Conservation (phyloP, 2,888 invertebrate genomes). For the Melieria omissa region DNA sequence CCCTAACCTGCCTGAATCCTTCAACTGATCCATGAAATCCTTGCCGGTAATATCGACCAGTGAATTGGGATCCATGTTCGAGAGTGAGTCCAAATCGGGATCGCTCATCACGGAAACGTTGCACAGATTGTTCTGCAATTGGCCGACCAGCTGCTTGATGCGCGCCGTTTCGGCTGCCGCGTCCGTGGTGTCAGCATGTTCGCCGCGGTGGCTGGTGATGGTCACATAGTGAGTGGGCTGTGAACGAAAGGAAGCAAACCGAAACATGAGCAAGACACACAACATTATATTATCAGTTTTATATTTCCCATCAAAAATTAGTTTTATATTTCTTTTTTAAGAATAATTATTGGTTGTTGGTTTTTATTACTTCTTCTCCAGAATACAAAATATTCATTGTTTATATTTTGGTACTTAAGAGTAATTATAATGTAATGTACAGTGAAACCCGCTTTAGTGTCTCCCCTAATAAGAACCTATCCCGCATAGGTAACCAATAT, state of each 20-base stretch:
- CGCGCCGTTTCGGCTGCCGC: slow-evolving; percentile 67
- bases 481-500: no score
- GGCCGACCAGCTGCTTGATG: slow-evolving; percentile 80
- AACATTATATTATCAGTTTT: no score
- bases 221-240: slow-evolving; percentile 67
- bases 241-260: slow-evolving; percentile 32
- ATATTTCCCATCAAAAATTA: no score
- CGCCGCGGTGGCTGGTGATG: slow-evolving; percentile 68
- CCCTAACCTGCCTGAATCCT: slow-evolving; percentile 82
- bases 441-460: no score
- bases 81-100: slow-evolving; percentile 83
- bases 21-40: slow-evolving; percentile 71
- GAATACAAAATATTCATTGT: no score
- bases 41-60: slow-evolving; percentile 84
- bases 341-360: no score
- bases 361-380: no score
- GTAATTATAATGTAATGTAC: no score
- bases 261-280: no score
- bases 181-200: slow-evolving; percentile 59
- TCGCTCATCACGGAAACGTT: slow-evolving; percentile 87
- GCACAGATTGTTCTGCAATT: slow-evolving; percentile 82
- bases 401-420: no score
- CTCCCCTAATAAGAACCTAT: no score
- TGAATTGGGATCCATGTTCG: slow-evolving; percentile 91
- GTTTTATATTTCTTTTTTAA: no score